Conservation (phyloP, 2,113 vertebrate genomes). For the Pandion haliaetus region DNA sequence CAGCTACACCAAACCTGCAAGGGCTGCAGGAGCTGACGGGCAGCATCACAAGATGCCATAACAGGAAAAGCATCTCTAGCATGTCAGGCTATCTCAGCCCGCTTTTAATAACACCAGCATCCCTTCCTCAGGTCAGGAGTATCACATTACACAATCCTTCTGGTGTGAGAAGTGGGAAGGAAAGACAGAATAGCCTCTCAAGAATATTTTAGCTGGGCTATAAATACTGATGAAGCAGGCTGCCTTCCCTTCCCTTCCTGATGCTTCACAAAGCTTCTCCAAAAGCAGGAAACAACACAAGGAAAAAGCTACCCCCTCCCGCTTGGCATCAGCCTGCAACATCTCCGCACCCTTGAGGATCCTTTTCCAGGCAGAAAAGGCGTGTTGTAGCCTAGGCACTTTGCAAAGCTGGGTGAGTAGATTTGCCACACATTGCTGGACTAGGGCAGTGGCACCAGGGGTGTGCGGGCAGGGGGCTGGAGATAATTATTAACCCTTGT, state of each 20-base stretch:
- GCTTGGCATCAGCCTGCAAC: not conserved
- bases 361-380: not conserved
- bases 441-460: not conserved
- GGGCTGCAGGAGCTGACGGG: not conserved
- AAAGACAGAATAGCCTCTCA: not conserved
- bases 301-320: not conserved
- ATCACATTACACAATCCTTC: not conserved
- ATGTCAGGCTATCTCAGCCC: not conserved
- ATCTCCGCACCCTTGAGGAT: not conserved
- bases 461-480: accelerated
- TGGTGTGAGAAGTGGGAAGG: not conserved
- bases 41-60: not conserved
- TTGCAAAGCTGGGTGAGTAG: not conserved
- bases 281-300: not conserved
- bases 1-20: not conserved
- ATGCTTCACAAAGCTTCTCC: not conserved
- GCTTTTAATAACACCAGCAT: not conserved
- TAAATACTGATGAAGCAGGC: not conserved
- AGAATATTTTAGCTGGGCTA: not conserved
- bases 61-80: not conserved
- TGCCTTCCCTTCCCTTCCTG: not conserved
- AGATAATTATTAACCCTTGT: not conserved
- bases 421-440: not conserved
- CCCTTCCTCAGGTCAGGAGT: not conserved
- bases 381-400: not conserved